These are phyloP conservation scores for Guaruba guarouba DNA, from an alignment of 2,113 vertebrate species.

Conservation along the genomic window DNA sequence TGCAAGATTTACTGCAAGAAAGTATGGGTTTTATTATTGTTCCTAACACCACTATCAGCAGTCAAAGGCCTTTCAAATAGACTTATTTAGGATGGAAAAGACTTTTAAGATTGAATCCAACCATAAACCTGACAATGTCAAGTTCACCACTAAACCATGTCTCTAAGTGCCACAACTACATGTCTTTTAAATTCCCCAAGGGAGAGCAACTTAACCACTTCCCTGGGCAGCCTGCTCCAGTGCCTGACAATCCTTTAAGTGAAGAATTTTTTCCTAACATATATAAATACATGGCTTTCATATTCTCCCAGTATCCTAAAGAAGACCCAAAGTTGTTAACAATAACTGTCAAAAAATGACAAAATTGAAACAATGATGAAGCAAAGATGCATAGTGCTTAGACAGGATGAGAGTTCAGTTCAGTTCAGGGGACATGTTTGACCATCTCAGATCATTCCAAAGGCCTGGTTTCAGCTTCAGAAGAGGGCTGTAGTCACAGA, in stretches of 20 bases:
- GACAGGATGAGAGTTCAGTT: not conserved
- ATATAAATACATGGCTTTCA: not conserved
- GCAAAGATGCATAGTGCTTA: not conserved
- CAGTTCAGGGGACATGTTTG: not conserved
- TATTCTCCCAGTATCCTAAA: not conserved
- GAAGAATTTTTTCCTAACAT: not conserved
- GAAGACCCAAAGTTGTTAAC: not conserved
- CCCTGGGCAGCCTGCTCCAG: not conserved
- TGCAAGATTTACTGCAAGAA: not conserved
- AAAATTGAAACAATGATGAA: not conserved
- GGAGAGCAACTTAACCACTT: not conserved
- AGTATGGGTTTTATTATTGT: not conserved
- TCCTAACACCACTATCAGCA: not conserved
- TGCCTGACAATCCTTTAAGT: not conserved
- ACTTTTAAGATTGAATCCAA: not conserved
- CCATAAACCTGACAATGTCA: not conserved
- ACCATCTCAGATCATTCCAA: not conserved
- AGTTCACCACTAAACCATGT: not conserved
- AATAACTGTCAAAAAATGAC: not conserved
- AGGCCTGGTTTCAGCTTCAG: not conserved
- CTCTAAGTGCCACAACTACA: not conserved
- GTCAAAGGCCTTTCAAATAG: not conserved
- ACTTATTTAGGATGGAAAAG: not conserved
- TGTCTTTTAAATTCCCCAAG: not conserved
- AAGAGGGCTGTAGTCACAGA: not conserved